Conservation (phyloP, 2,888 invertebrate species). For the Tanytarsus gracilentus region DNA sequence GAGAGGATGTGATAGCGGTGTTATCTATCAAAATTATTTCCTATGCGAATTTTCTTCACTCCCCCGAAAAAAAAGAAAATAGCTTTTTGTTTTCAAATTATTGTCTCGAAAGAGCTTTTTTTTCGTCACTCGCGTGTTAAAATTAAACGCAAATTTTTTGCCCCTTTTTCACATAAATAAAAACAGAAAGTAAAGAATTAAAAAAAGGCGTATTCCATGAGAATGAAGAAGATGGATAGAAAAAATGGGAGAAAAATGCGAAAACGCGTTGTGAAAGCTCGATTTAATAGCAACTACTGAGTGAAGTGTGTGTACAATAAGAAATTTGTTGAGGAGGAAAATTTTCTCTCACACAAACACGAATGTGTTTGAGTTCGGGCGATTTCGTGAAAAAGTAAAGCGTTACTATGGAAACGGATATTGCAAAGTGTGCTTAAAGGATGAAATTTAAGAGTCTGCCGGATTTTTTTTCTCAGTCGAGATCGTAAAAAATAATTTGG, state of each 20-base stretch:
- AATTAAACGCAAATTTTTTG: too few relatives aligned
- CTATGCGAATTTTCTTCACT: too few relatives aligned
- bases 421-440: too few relatives aligned
- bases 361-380: background rate
- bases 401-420: background rate
- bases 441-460: too few relatives aligned
- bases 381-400: slow-evolving; percentile 8
- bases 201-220: too few relatives aligned
- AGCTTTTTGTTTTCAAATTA: too few relatives aligned
- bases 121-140: background rate
- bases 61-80: too few relatives aligned
- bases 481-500: too few relatives aligned
- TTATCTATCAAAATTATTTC: too few relatives aligned
- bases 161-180: background rate
- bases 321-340: slow-evolving; percentile 26
- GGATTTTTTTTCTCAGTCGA: background rate
- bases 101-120: background rate
- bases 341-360: slow-evolving; percentile 10
- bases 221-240: slow-evolving; percentile 23
- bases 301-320: slow-evolving; percentile 17
- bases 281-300: slow-evolving; percentile 22
- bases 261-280: slow-evolving; percentile 28
- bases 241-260: slow-evolving; percentile 4
- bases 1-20: too few relatives aligned
- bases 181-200: too few relatives aligned